Base-by-base conservation (phyloP, 2,113 vertebrate genomes). In the Cryptotis parvus region DNA sequence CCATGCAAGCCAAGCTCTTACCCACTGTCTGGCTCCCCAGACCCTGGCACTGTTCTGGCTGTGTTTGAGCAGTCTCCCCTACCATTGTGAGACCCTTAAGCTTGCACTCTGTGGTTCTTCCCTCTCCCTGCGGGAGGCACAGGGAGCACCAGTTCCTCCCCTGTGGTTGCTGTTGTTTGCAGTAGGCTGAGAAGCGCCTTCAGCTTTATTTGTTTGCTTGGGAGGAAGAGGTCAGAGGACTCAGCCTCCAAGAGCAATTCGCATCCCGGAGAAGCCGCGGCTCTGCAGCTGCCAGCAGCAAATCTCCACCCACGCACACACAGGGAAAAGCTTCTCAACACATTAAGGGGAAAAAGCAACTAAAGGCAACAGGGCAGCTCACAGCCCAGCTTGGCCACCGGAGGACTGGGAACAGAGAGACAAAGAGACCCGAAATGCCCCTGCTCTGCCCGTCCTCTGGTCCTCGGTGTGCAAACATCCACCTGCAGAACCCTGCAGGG, bases 301-400 rank as follows among this genome's bases (percentile, higher is more conserved):
- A 65, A 66, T 74, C 74, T 65, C 91, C 79, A 68, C 89, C 92
- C 87, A 83, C 91, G 39, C 41, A 15, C 8, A 7, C n/a, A n/a
- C n/a, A 61, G 70, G 41, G 73, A 33, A 87, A 63, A 26, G 65
- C n/a, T 37, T 85, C 37, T 91, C 70, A 68, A n/a, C 52, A n/a
- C 55, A 33, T 84, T 83, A 29, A 6, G 10, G 61, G 15, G 15
- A 12, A 12, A 1, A 55, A 58, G 31, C 4, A 39, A 33, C 45
- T 14, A 49, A 10, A 49, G 45, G 10, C 45, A 49, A 14, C 45
- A 49, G 2, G 45, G 45, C 45, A 49, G 45, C 45, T 49, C 45
- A 49, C 45, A 49, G 14, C 45, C 43, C 45, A 9, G 45, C 45
- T 14, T 49, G 45, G 45, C 45, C 45, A 49, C 45, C 9, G 45